Evolutionary conservation across 2,113 vertebrate genomes (phyloP).

Genomic region (Melanotaenia duboulayi): DNA sequence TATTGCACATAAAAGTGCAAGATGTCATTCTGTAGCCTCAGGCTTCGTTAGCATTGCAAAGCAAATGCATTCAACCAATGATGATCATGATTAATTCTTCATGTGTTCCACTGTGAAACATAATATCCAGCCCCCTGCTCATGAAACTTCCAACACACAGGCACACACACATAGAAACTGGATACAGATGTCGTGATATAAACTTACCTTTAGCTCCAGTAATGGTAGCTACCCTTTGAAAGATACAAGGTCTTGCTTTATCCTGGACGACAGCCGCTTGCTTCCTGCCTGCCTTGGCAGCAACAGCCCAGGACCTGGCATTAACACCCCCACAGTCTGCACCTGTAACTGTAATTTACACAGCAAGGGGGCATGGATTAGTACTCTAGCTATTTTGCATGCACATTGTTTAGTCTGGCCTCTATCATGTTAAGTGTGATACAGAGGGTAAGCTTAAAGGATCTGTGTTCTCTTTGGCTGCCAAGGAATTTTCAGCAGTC

Average conservation of each 20-base stretch:
- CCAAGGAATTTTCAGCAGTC: constrained; percentile 12
- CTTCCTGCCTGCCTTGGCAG: constrained; percentile 68
- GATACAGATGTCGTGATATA: constrained; percentile 46
- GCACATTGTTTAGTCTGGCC: constrained; percentile 35
- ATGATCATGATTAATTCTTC: constrained; percentile 60
- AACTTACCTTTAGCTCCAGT: constrained; percentile 65
- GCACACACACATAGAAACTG: neutral
- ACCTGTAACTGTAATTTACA: constrained; percentile 63
- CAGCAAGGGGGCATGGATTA: constrained; percentile 41
- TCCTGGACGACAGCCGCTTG: constrained; percentile 65
- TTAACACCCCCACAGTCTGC: constrained; percentile 56
- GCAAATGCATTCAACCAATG: constrained; percentile 36
- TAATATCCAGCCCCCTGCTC: constrained; percentile 15
- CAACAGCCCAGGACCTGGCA: constrained; percentile 54
- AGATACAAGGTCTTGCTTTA: constrained; percentile 61
- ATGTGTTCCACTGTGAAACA: constrained; percentile 47
- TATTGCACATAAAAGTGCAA: constrained; percentile 14
- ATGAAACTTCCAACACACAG: constrained; percentile 25
- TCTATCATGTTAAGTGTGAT: constrained; percentile 38
- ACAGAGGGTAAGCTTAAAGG: constrained; percentile 36
- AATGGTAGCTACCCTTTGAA: constrained; percentile 47
- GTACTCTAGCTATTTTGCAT: constrained; percentile 32
- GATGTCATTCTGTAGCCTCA: constrained; percentile 8
- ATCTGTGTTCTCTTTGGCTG: constrained; percentile 23
- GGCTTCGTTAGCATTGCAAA: constrained; percentile 31